Conservation (phyloP, 2,797 vertebrate genomes). For the Hapalemur alaotrensis region DNA sequence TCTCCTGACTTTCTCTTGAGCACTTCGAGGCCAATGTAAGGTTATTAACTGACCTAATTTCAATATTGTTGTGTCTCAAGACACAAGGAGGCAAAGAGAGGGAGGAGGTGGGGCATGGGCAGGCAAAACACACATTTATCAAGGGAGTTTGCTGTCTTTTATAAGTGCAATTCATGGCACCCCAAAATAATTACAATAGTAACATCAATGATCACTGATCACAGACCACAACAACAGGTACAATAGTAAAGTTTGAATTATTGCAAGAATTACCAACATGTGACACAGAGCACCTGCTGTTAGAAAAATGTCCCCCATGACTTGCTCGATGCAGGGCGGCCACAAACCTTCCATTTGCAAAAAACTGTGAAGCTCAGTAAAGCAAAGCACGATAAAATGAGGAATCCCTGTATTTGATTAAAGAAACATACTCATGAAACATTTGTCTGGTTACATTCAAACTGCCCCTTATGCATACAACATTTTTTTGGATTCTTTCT, state of each 20-base stretch:
- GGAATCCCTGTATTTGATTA: neutral
- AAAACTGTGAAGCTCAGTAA: neutral
- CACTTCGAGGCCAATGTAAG: neutral
- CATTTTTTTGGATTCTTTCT: conserved; percentile 23
- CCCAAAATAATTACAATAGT: neutral
- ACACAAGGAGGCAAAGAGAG: neutral
- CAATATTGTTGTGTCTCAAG: neutral
- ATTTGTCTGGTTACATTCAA: conserved; percentile 7
- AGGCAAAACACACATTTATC: neutral
- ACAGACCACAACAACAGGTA: neutral
- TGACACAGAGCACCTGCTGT: neutral
- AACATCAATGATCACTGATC: neutral
- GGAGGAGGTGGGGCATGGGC: neutral
- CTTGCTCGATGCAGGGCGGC: neutral
- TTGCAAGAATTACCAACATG: neutral
- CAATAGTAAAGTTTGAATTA: neutral
- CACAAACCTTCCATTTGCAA: neutral
- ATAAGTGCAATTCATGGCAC: neutral
- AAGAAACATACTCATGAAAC: conserved; percentile 7
- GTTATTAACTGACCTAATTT: neutral
- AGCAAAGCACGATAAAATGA: neutral
- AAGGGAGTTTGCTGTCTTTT: neutral
- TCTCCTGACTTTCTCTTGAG: neutral
- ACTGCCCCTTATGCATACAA: neutral
- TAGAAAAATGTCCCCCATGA: neutral